Conservation (phyloP, 2,888 invertebrate species). For the Anoplius nigerrimus region DNA sequence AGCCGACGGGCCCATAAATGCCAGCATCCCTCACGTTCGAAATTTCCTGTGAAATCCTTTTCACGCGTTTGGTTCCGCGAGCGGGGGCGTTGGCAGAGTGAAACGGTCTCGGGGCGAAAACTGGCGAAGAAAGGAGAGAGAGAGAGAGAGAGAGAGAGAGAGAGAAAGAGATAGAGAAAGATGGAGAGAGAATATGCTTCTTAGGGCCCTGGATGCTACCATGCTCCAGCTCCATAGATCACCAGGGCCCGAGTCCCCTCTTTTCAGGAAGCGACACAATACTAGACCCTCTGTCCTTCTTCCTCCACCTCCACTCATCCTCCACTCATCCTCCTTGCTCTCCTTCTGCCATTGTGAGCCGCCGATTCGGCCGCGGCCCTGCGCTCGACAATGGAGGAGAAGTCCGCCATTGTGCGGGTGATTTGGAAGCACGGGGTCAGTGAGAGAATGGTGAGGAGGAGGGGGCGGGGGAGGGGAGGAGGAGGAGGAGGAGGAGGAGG, state of each 20-base stretch:
- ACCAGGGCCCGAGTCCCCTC: slow-evolving; percentile 19
- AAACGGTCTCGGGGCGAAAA: slow-evolving; percentile 18
- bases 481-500: slow-evolving; percentile 2
- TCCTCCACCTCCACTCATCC: not conserved
- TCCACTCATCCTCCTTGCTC: no score
- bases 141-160: slow-evolving; percentile 16
- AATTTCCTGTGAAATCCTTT: slow-evolving; percentile 71
- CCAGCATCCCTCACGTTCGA: slow-evolving; percentile 58
- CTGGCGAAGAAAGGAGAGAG: not conserved
- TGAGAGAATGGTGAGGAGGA: slow-evolving; percentile 5
- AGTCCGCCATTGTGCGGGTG: slow-evolving; percentile 67
- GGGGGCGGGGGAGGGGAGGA: slow-evolving; percentile 5
- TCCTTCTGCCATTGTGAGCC: slow-evolving; percentile 40
- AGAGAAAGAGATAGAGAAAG: slow-evolving; percentile 21
- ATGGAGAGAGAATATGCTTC: not conserved
- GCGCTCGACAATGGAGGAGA: slow-evolving; percentile 58
- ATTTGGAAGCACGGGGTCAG: slow-evolving; percentile 45
- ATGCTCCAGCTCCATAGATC: slow-evolving; percentile 15
- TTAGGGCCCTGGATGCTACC: not conserved
- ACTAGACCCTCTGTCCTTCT: slow-evolving; percentile 16
- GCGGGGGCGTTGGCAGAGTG: not conserved
- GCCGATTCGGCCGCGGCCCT: slow-evolving; percentile 45
- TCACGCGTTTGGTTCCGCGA: slow-evolving; percentile 66
- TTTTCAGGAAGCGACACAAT: slow-evolving; percentile 56
- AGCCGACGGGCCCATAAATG: slow-evolving; percentile 55